These are phyloP conservation scores for Phylloscopus trochiloides DNA, from an alignment of 2,113 vertebrate genomes.

Conservation along the genomic window DNA sequence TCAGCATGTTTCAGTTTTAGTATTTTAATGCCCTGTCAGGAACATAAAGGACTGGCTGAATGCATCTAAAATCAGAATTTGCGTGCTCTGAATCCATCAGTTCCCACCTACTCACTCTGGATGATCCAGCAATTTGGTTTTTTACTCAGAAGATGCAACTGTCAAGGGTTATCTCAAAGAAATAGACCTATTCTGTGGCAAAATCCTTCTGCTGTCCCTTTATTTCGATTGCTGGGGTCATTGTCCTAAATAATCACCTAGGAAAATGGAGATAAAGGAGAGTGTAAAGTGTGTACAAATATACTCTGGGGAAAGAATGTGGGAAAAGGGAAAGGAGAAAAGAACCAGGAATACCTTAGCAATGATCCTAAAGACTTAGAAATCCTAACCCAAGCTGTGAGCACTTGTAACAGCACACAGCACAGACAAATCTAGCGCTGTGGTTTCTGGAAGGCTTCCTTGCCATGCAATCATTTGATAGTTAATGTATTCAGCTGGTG, in stretches of 20 bases:
- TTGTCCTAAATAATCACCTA: not conserved
- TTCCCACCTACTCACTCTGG: not conserved
- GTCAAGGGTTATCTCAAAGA: not conserved
- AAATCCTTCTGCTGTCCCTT: not conserved
- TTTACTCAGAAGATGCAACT: not conserved
- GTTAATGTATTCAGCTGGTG: not conserved
- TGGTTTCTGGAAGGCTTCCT: not conserved
- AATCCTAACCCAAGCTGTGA: not conserved
- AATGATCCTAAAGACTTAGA: not conserved
- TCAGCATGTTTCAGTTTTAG: not conserved
- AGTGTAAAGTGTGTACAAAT: rapidly evolving
- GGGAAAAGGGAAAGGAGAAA: not conserved
- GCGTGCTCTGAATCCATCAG: not conserved
- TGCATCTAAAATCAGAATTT: not conserved
- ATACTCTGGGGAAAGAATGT: not conserved
- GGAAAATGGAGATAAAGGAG: not conserved
- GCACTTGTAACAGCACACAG: not conserved
- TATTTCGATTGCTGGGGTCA: not conserved
- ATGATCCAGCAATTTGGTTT: not conserved
- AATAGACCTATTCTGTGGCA: not conserved
- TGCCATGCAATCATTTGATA: not conserved
- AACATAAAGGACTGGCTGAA: not conserved
- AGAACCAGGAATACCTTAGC: not conserved
- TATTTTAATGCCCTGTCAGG: not conserved
- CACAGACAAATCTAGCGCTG: not conserved